Conservation (phyloP, 2,888 invertebrate genomes). For the Aproaerema taeniolella region DNA sequence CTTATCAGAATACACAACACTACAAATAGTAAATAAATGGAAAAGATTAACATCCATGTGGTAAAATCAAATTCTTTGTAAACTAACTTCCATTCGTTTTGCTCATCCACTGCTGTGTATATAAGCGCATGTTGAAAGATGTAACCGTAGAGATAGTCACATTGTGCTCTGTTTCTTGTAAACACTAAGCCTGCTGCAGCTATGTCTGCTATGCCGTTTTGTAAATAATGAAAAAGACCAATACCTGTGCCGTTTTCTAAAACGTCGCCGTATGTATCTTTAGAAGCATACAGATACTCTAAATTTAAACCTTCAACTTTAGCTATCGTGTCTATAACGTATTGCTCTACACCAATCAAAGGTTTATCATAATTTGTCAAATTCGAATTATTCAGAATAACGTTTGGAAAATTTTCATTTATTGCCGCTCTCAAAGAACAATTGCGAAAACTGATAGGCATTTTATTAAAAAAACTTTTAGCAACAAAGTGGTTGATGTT, state of each 20-base stretch:
- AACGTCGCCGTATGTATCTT: constrained; percentile 1
- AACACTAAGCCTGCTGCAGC: constrained; percentile 15
- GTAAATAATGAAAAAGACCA: constrained; percentile 11
- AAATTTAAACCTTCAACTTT: background rate
- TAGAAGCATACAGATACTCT: too few species aligned
- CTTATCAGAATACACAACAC: too few species aligned
- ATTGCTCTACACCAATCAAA: constrained; percentile 2
- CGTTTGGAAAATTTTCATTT: constrained; percentile 13
- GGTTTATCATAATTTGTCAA: background rate
- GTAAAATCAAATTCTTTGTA: constrained; percentile 10
- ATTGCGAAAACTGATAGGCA: background rate
- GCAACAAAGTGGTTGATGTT: too few species aligned
- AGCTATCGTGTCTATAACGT: background rate
- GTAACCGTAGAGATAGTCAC: too few species aligned
- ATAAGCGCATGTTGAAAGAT: too few species aligned
- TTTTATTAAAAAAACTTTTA: constrained; percentile 9
- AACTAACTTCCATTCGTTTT: constrained; percentile 11
- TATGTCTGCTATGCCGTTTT: constrained; percentile 14
- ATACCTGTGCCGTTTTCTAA: constrained; percentile 9
- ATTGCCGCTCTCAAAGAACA: constrained; percentile 15
- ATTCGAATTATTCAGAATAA: constrained; percentile 4
- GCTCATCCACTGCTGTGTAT: too few species aligned
- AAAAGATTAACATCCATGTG: constrained; percentile 8
- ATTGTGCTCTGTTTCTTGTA: constrained; percentile 11
- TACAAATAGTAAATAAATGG: too few species aligned